Conservation (phyloP, 1,140 invertebrate species). For the Megathymus violae region DNA sequence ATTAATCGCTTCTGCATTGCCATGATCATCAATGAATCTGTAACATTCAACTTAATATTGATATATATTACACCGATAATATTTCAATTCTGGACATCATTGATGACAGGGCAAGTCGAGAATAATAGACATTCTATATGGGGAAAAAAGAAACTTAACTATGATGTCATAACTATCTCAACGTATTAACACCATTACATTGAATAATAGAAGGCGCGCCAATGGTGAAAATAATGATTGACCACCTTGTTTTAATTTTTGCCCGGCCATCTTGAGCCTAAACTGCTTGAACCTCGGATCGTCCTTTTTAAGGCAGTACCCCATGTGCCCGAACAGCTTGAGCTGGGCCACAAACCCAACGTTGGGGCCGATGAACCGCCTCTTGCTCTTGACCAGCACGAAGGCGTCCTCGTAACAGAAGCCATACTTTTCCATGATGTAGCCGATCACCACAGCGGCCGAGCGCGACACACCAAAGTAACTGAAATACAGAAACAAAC, state of each 20-base stretch:
- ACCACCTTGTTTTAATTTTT: constrained; percentile 90
- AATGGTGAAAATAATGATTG: constrained; percentile 7
- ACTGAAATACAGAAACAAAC: constrained; percentile 64
- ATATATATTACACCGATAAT: too few species aligned
- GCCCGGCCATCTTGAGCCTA: constrained; percentile 90
- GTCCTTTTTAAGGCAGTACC: constrained; percentile 87
- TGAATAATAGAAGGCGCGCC: too few species aligned
- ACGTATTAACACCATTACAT: too few species aligned
- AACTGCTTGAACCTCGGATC: constrained; percentile 91
- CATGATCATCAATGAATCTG: too few species aligned
- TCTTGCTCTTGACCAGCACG: constrained; percentile 86
- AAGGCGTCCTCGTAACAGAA: constrained; percentile 89
- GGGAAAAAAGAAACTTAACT: not conserved
- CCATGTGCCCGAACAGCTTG: constrained; percentile 91
- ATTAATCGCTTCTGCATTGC: too few species aligned
- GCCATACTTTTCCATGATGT: constrained; percentile 92
- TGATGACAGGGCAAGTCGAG: too few species aligned
- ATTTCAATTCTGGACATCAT: too few species aligned
- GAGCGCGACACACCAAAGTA: constrained; percentile 95
- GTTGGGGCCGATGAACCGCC: constrained; percentile 88
- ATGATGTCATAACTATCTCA: too few species aligned
- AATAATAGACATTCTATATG: too few species aligned
- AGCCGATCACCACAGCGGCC: constrained; percentile 92
- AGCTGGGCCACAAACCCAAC: constrained; percentile 90
- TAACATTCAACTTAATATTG: too few species aligned